Evolutionary conservation across 2,888 invertebrate genomes (phyloP).

Genomic region (Cyclophora albipunctata): DNA sequence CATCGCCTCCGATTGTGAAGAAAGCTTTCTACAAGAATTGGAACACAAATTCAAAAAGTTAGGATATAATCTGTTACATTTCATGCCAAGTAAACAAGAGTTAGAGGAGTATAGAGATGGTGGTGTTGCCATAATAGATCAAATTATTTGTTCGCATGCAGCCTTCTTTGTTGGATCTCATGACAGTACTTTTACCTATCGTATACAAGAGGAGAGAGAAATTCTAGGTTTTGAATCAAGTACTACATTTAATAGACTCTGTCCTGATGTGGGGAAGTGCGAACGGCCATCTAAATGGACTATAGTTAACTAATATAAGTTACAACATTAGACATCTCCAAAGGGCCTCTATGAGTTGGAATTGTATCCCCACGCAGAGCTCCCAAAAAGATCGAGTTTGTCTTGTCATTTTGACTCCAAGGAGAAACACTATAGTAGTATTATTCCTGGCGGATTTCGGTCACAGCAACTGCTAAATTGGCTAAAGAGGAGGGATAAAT

Average conservation of each 20-base stretch:
- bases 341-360: no score
- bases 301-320: slow-evolving; percentile 68
- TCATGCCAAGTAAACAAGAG: slow-evolving; percentile 59
- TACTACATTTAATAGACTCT: slow-evolving; percentile 92
- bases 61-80: slow-evolving; percentile 45
- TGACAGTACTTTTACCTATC: slow-evolving; percentile 96
- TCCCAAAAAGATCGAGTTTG: no score
- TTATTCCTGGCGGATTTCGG: no score
- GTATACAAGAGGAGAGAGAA: slow-evolving; percentile 98
- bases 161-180: slow-evolving; percentile 92
- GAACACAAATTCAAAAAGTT: slow-evolving; percentile 48
- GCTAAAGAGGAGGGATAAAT: no score
- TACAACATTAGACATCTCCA: no score
- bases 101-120: slow-evolving; percentile 82
- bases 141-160: slow-evolving; percentile 94
- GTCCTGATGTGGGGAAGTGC: slow-evolving; percentile 78
- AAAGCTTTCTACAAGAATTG: slow-evolving; percentile 61
- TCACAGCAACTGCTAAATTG: no score
- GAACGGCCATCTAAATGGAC: slow-evolving; percentile 86
- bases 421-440: no score
- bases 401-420: no score
- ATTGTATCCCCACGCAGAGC: no score
- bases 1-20: slow-evolving; percentile 85
- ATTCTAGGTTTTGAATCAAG: slow-evolving; percentile 89
- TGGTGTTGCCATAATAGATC: slow-evolving; percentile 93